Percentiles rank a stretch among this genome's conserved stretches.
Conservation (phyloP, 2,888 invertebrate species). For the Rhagonycha fulva region DNA sequence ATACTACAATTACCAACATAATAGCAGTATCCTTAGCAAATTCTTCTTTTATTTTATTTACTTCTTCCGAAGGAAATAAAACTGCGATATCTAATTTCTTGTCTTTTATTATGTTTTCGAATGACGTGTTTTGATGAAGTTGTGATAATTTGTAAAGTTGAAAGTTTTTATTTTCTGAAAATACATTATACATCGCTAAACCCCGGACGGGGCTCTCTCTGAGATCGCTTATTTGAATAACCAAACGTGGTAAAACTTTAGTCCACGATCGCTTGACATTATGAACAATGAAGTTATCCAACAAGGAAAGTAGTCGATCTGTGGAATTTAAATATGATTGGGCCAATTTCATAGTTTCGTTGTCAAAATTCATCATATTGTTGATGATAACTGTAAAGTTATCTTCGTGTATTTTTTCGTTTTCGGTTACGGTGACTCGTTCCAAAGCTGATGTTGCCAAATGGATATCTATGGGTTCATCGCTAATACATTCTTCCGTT, state of each 20-base stretch:
- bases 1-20: conserved; percentile 24
- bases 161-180: not conserved
- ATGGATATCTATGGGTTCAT: conserved; percentile 10
- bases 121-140: not conserved
- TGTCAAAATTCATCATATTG: conserved; percentile 59
- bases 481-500: not conserved
- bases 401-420: not conserved
- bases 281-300: conserved; percentile 58
- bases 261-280: conserved; percentile 28
- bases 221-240: conserved; percentile 24
- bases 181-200: not conserved
- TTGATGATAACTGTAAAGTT: conserved; percentile 57
- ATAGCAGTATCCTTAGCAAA: conserved; percentile 31
- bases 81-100: not conserved
- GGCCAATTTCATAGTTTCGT: conserved; percentile 41
- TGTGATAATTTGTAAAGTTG: not conserved
- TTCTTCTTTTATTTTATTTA: not conserved
- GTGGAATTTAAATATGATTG: conserved; percentile 64
- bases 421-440: not conserved
- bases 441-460: conserved; percentile 7
- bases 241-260: conserved; percentile 19
- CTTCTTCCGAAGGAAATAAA: not conserved
- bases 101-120: not conserved
- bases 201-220: conserved; percentile 7
- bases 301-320: conserved; percentile 63